Percentiles rank a stretch among this genome's conserved stretches.
Conservation (phyloP, 2,888 invertebrate genomes). For the Girardia tigrina region DNA sequence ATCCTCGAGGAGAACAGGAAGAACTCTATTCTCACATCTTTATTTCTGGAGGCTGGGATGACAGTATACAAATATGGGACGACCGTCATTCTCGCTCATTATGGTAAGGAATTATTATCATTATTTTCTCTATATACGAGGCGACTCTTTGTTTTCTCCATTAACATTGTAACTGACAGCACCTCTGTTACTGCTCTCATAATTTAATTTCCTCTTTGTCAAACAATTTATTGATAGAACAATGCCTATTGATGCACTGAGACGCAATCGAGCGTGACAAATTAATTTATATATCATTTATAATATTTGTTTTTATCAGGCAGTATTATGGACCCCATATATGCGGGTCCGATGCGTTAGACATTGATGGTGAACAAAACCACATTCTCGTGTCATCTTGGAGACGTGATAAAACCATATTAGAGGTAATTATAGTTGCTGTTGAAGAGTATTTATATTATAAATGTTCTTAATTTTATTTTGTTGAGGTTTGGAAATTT, state of each 20-base stretch:
- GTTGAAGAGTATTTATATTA: neutral
- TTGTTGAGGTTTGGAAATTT: slow-evolving; percentile 36
- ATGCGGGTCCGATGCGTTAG: slow-evolving; percentile 47
- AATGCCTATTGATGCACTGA: no score
- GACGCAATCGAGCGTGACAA: no score
- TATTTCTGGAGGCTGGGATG: slow-evolving; percentile 50
- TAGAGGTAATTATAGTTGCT: slow-evolving; percentile 42
- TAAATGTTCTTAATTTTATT: neutral
- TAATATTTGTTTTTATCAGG: slow-evolving; percentile 39
- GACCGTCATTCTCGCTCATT: slow-evolving; percentile 43
- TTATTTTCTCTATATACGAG: neutral
- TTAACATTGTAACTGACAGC: no score
- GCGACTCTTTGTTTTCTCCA: no score
- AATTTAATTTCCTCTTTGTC: slow-evolving; percentile 33
- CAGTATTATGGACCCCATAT: slow-evolving; percentile 49
- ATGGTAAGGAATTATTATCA: slow-evolving; percentile 40
- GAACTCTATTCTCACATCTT: slow-evolving; percentile 43
- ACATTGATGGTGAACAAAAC: slow-evolving; percentile 48
- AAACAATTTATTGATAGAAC: no score
- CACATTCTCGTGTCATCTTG: slow-evolving; percentile 51
- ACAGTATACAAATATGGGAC: slow-evolving; percentile 50
- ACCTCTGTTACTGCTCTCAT: neutral
- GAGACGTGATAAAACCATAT: slow-evolving; percentile 43
- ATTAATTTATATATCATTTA: no score
- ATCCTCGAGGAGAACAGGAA: slow-evolving; percentile 39